phyloP scores from a whole-genome alignment of 2,888 invertebrate genomes.

The Orchestes rusci region DNA sequence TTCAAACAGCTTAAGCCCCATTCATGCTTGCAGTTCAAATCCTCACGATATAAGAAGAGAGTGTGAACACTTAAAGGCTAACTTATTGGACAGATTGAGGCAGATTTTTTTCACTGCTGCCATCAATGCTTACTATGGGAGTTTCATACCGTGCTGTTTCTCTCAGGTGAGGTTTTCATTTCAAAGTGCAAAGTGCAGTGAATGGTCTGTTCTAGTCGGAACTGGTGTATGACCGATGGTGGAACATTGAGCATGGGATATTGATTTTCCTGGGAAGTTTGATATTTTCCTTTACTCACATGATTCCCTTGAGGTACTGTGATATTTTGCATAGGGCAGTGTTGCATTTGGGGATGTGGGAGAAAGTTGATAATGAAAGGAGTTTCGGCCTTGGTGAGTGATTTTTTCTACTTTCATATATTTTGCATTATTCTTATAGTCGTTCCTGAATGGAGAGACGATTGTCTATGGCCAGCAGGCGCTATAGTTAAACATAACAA shows the following conservation, averaged over 20 bases:
- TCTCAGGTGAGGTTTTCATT: slow-evolving; percentile 56
- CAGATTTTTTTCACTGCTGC: slow-evolving; percentile 75
- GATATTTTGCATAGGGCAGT: slow-evolving; percentile 88
- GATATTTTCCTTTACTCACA: slow-evolving; percentile 67
- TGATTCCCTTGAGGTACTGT: slow-evolving; percentile 60
- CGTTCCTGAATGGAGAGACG: slow-evolving; percentile 48
- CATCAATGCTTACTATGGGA: slow-evolving; percentile 79
- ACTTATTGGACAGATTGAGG: slow-evolving; percentile 85
- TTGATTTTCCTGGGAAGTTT: slow-evolving; percentile 82
- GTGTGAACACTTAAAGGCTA: slow-evolving; percentile 73
- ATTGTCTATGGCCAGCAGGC: slow-evolving; percentile 66
- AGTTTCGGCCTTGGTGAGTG: slow-evolving; percentile 12
- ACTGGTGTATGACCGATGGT: slow-evolving; percentile 75
- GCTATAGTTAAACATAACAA: slow-evolving; percentile 66
- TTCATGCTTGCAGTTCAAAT: slow-evolving; percentile 71
- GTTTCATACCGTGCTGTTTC: slow-evolving; percentile 85
- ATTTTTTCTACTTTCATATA: neutral
- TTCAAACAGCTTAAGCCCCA: slow-evolving; percentile 47
- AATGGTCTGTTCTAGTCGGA: slow-evolving; percentile 43
- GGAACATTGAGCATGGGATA: slow-evolving; percentile 76
- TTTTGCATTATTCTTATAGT: slow-evolving; percentile 21
- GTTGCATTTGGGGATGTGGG: slow-evolving; percentile 79
- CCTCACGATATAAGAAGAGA: slow-evolving; percentile 71
- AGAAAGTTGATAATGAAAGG: slow-evolving; percentile 43
- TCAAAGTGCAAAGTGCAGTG: neutral